Evolutionary conservation across 2,888 invertebrate species (phyloP), one percentile per base, ranked within the genome.

Genomic region (Macaria notata): DNA sequence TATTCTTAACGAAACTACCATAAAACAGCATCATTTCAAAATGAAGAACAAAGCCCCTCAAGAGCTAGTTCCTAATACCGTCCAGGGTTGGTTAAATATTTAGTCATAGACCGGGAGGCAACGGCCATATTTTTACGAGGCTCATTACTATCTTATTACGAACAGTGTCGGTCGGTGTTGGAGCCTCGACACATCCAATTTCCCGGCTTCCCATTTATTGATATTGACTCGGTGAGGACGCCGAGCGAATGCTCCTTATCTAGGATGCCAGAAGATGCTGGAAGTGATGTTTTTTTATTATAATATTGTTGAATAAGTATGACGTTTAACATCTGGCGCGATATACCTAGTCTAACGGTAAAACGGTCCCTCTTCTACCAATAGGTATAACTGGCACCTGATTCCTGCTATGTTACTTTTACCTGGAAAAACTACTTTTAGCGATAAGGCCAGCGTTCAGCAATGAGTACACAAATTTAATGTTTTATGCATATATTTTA

Each of bases 131-230:
- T 90, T 89, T 90, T 90, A 89, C 83, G 88, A 88, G 80, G 72
- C 81, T 90, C 88, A 91, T 91, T 91, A 90, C 89, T 88, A 85
- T 88, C 79, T 90, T 89, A 91, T 90, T 88, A 90, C 87, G 75
- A 76, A 79, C 83, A 79, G 84, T 80, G 84, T 77, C 78, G 78
- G 79, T 81, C 76, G 66, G 64, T 59, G 59, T 54, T 75, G 72
- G 73, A 76, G 71, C 75, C 73, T 71, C 87, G 86, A 85, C 88
- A 88, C 90, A 91, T 91, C 91, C 91, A 91, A 91, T 91, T 91
- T 90, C 84, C 86, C 87, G 82, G 86, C 86, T 84, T 86, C 85
- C 83, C 88, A 89, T 91, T 90, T 91, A 91, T 91, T 90, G 91
- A 90, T 91, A 91, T 91, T 90, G 91, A 90, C 88, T 90, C 83